Base-by-base conservation (phyloP, 2,888 invertebrate species). In the Lasioglossum vierecki region DNA sequence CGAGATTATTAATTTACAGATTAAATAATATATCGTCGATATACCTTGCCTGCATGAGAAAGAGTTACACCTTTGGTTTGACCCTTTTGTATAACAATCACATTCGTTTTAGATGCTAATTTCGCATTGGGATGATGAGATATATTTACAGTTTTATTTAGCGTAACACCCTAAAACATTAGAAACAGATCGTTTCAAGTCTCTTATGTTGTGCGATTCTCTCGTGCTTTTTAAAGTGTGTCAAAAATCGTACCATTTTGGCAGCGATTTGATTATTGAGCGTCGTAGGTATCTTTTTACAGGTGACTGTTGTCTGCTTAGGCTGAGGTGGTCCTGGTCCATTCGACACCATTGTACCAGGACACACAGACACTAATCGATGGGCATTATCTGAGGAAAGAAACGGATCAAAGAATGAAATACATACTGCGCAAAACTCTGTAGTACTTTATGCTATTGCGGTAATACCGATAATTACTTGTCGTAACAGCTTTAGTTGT, bases 71-170 rank as follows among this genome's bases (percentile, higher is more conserved):
- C 96, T 91, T 96, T 94, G 46, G 96, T 94, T 39, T 96, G 95
- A 68, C 96, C 96, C 92, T 96, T 96, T 91, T 96, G 96, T 44
- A 96, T 96, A 39, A 96, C 96, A 88, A 96, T 96, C 41, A 96
- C 95, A 91, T 96, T 96, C 76, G 96, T 96, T 93, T 96, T 96
- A 41, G 95, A 93, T 87, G 94, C 95, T 71, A 93, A 89, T 82
- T 92, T 93, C 46, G 92, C 84, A 72, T 91, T 92, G 41, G 92
- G 85, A 85, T 93, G 88, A 83, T 91, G 87, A 85, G 91, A 86
- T 86, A 93, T 89, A 91, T 92, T 93, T 86, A 93, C 86, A 87
- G 90, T 91, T 89, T 93, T 92, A 84, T 91, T 92, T 78, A 92
- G 79, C 71, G 91, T 90, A 72, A 92, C 90, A 84, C 91, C 90